Percentiles rank a stretch among this genome's conserved stretches.
Conservation (phyloP, 2,113 vertebrate genomes). For the Paramisgurnus dabryanus region DNA sequence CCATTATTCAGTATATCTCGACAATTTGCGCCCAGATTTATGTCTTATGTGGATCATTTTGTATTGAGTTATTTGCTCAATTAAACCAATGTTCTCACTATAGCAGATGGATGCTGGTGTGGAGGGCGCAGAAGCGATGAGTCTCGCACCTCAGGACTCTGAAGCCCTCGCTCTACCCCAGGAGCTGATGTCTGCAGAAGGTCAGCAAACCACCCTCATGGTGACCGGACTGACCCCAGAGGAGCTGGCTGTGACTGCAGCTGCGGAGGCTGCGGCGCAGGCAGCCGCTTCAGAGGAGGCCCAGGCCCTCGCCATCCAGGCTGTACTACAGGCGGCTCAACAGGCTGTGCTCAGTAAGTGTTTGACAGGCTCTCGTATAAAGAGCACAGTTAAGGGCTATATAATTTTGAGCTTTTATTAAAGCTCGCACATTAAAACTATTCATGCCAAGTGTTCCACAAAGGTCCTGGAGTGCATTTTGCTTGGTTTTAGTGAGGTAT, state of each 20-base stretch:
- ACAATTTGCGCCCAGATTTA: too few species aligned
- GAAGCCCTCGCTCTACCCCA: constrained; percentile 79
- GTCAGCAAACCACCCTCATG: constrained; percentile 78
- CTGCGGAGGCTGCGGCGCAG: constrained; percentile 79
- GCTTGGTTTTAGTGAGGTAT: too few species aligned
- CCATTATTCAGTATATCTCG: too few species aligned
- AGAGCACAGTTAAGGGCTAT: too few species aligned
- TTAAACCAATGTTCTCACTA: not conserved
- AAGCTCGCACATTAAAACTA: too few species aligned
- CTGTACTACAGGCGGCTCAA: constrained; percentile 81
- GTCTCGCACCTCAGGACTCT: constrained; percentile 62
- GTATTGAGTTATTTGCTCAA: too few species aligned
- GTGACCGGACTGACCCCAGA: constrained; percentile 81
- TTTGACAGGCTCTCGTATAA: too few species aligned
- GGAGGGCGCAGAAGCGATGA: constrained; percentile 50
- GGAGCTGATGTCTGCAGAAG: constrained; percentile 84
- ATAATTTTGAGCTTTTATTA: too few species aligned
- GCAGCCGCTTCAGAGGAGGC: constrained; percentile 80
- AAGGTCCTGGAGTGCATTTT: too few species aligned
- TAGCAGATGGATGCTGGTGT: constrained; percentile 60
- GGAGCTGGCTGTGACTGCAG: constrained; percentile 77
- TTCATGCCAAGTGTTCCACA: too few species aligned
- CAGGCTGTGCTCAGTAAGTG: constrained; percentile 79
- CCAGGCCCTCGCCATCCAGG: constrained; percentile 82
- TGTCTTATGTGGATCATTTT: not conserved